These are phyloP conservation scores for Phrynocephalus versicolor DNA, from an alignment of 2,113 vertebrate genomes.

Conservation along the genomic window DNA sequence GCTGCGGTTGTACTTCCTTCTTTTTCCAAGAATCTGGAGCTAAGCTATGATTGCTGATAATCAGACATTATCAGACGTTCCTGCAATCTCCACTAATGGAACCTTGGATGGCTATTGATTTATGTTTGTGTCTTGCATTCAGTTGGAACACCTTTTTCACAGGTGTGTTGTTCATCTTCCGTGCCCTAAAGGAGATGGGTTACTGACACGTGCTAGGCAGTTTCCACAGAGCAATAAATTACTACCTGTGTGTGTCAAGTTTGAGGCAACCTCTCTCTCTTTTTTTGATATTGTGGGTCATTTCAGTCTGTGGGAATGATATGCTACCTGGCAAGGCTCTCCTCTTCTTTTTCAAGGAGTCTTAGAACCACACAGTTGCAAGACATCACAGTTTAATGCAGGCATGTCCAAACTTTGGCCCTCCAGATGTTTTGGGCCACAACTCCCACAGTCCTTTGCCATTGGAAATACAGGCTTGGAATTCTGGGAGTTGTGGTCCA, in stretches of 20 bases:
- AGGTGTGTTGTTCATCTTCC: neutral
- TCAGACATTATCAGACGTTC: neutral
- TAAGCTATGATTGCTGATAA: neutral
- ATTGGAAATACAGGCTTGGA: too few species aligned
- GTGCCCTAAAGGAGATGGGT: neutral
- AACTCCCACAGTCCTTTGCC: too few species aligned
- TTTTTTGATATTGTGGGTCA: neutral
- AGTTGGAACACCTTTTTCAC: slow-evolving; percentile 1
- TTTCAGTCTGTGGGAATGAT: neutral
- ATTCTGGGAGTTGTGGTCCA: too few species aligned
- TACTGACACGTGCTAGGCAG: neutral
- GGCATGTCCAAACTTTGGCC: too few species aligned
- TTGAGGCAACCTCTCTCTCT: neutral
- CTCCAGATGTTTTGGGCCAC: too few species aligned
- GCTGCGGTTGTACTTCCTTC: neutral
- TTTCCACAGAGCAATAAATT: neutral
- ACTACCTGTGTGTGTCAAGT: neutral
- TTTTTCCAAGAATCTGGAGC: neutral
- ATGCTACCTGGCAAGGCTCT: neutral
- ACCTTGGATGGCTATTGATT: neutral
- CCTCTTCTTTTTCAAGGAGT: neutral
- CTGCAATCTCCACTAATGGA: neutral
- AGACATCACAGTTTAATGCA: neutral
- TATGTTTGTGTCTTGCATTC: neutral
- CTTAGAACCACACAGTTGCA: neutral